phyloP scores from a whole-genome alignment of 2,113 vertebrate genomes.

The Dascyllus trimaculatus region DNA sequence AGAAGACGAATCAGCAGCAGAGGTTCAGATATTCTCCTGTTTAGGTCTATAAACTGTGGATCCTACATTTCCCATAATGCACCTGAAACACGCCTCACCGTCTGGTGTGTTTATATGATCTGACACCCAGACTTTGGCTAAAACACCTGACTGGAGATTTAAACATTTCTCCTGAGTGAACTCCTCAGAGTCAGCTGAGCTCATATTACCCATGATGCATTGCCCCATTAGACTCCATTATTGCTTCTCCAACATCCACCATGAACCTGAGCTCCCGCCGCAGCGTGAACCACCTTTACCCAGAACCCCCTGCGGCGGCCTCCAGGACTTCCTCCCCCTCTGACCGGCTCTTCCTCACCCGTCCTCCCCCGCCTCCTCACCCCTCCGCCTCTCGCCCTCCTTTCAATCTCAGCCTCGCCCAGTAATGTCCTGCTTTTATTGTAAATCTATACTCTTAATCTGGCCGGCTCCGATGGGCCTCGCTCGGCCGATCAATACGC shows the following conservation, averaged over 20 bases:
- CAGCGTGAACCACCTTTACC: conserved; percentile 17
- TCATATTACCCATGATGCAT: conserved; percentile 41
- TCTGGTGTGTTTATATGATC: too few species aligned
- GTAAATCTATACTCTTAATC: conserved; percentile 88
- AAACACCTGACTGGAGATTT: too few species aligned
- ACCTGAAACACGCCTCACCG: too few species aligned
- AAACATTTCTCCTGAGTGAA: too few species aligned
- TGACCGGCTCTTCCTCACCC: not conserved
- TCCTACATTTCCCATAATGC: too few species aligned
- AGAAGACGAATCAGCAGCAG: too few species aligned
- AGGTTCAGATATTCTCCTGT: too few species aligned
- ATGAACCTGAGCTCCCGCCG: conserved; percentile 17
- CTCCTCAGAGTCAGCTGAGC: too few species aligned
- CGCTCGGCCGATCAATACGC: conserved; percentile 78
- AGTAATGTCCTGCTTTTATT: conserved; percentile 87
- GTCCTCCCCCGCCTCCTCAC: not conserved
- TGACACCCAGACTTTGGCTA: too few species aligned
- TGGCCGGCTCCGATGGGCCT: conserved; percentile 82
- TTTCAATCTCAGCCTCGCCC: conserved; percentile 75
- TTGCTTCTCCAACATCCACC: conserved; percentile 19
- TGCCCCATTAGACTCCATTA: not conserved
- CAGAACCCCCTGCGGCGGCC: conserved; percentile 44
- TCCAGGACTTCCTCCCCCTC: conserved; percentile 9
- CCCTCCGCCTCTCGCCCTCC: conserved; percentile 14
- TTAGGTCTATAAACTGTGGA: too few species aligned